These are phyloP conservation scores for Matsumyia berberina DNA, from an alignment of 2,888 invertebrate genomes.

Conservation along the genomic window DNA sequence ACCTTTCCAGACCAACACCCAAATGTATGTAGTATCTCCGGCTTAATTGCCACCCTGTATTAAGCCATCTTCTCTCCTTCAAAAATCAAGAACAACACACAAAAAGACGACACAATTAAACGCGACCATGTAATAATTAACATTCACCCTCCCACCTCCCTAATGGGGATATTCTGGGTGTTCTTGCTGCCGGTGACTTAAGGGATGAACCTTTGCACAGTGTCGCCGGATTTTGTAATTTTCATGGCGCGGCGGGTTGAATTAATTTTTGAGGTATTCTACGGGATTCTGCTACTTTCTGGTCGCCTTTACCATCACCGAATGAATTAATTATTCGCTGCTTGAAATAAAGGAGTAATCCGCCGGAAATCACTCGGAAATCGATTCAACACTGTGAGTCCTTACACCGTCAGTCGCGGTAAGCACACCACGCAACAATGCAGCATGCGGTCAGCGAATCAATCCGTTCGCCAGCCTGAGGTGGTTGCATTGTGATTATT, in stretches of 20 bases:
- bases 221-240: conserved; percentile 11
- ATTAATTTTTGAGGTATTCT: conserved; percentile 56
- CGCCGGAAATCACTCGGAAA: conserved; percentile 58
- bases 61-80: not conserved
- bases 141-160: conserved; percentile 30
- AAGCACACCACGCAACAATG: not conserved
- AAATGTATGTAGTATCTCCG: not conserved
- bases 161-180: not conserved
- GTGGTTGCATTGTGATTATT: conserved; percentile 10
- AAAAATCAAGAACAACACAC: conserved; percentile 31
- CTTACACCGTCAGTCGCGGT: not conserved
- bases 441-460: conserved; percentile 23
- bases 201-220: conserved; percentile 47
- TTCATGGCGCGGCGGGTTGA: conserved; percentile 47
- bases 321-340: conserved; percentile 67
- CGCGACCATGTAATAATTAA: conserved; percentile 44
- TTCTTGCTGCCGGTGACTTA: conserved; percentile 5
- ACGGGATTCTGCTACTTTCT: not conserved
- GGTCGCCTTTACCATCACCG: not conserved
- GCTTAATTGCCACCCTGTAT: conserved; percentile 1
- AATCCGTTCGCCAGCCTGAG: conserved; percentile 12
- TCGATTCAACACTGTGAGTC: conserved; percentile 2
- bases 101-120: conserved; percentile 56
- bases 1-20: no score
- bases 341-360: conserved; percentile 64